These are phyloP conservation scores for Sula dactylatra DNA, from an alignment of 2,113 vertebrate genomes.

Conservation along the genomic window DNA sequence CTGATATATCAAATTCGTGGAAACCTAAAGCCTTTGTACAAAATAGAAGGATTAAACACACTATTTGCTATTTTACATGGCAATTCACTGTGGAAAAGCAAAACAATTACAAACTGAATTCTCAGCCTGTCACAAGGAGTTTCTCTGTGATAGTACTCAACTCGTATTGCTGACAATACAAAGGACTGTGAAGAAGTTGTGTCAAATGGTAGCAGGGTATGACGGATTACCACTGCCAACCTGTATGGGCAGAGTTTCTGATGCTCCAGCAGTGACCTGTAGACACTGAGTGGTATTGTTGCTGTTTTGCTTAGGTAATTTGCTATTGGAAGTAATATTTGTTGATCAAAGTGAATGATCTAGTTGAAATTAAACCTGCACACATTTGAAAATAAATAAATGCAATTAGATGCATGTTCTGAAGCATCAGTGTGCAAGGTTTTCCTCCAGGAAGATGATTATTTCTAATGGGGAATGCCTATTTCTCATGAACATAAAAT, in stretches of 20 bases:
- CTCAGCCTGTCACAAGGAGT: not conserved
- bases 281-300: not conserved
- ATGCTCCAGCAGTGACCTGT: not conserved
- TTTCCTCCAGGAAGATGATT: not conserved
- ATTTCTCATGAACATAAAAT: not conserved
- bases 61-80: not conserved
- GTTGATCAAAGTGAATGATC: not conserved
- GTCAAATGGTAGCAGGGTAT: not conserved
- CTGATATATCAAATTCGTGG: not conserved
- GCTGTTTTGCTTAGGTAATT: not conserved
- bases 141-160: not conserved
- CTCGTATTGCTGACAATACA: not conserved
- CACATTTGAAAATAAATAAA: not conserved
- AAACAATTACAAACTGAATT: not conserved
- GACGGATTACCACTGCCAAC: too few relatives aligned
- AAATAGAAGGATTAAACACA: not conserved
- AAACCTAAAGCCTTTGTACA: not conserved
- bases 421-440: not conserved
- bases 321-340: not conserved
- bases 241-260: rapidly evolving
- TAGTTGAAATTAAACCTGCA: not conserved
- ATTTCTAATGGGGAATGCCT: not conserved
- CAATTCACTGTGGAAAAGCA: not conserved
- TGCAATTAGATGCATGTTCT: not conserved
- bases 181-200: not conserved